Evolutionary conservation across 2,888 invertebrate genomes (phyloP).

Genomic region (Kryphioiulus occultus): DNA sequence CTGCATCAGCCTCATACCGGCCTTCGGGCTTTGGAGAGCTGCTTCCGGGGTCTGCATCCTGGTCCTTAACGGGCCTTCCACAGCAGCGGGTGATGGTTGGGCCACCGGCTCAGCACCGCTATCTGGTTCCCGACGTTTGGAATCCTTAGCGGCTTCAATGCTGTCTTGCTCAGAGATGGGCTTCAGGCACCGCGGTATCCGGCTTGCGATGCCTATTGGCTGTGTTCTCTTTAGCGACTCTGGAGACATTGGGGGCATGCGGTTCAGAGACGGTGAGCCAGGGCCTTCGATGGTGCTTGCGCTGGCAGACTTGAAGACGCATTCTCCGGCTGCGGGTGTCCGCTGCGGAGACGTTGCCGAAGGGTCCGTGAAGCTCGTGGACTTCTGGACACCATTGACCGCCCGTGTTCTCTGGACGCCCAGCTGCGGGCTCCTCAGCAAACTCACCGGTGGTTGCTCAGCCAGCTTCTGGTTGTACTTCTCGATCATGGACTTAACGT

Average conservation of each 20-base stretch:
- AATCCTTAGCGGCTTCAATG: neutral
- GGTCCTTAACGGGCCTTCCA: neutral
- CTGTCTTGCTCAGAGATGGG: slow-evolving; percentile 48
- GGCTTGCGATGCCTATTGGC: slow-evolving; percentile 49
- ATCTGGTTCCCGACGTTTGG: too few relatives aligned
- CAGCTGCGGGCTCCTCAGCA: slow-evolving; percentile 43
- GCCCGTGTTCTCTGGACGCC: neutral
- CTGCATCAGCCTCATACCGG: slow-evolving; percentile 28
- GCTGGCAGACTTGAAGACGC: slow-evolving; percentile 48
- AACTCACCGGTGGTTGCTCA: neutral
- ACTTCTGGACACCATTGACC: slow-evolving; percentile 38
- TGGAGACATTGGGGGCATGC: slow-evolving; percentile 37
- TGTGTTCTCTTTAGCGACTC: slow-evolving; percentile 39
- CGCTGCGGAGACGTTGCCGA: neutral
- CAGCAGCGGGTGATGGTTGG: neutral
- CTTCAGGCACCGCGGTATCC: slow-evolving; percentile 48
- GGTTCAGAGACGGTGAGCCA: neutral
- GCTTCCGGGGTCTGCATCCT: neutral
- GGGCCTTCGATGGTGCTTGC: slow-evolving; percentile 45
- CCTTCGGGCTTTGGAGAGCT: slow-evolving; percentile 42
- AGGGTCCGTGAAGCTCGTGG: slow-evolving; percentile 46
- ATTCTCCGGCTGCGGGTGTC: neutral
- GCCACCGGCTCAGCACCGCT: too few relatives aligned
- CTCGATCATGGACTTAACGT: slow-evolving; percentile 50
- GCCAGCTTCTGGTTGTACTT: slow-evolving; percentile 51